Conservation (phyloP, 2,113 vertebrate species). For the Carassius gibelio region DNA sequence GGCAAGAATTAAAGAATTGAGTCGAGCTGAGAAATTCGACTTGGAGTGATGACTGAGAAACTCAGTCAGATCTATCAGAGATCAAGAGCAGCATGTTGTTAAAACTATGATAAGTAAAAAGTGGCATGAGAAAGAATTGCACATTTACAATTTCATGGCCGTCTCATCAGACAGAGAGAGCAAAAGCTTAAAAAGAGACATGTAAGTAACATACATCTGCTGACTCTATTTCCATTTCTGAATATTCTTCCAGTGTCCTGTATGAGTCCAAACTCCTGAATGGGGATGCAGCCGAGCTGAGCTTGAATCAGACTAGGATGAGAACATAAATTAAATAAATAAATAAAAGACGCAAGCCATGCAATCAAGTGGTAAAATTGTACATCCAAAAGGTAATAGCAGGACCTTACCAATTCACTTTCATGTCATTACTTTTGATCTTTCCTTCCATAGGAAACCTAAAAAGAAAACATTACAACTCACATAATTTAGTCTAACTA, state of each 20-base stretch:
- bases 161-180: constrained; percentile 12
- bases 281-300: constrained; percentile 88
- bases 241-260: constrained; percentile 95
- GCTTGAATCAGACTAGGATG: constrained; percentile 91
- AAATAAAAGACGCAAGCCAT: not conserved
- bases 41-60: constrained; percentile 82
- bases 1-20: constrained; percentile 87
- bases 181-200: not conserved
- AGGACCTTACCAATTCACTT: constrained; percentile 90
- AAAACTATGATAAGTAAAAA: not conserved
- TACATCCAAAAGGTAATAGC: not conserved
- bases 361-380: not conserved
- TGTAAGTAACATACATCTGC: constrained; percentile 82
- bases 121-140: not conserved
- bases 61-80: constrained; percentile 85
- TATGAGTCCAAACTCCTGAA: constrained; percentile 94
- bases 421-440: constrained; percentile 97
- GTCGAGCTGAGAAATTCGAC: constrained; percentile 78
- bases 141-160: not conserved
- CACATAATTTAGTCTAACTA: not conserved
- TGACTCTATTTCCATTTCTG: constrained; percentile 88
- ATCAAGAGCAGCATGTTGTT: constrained; percentile 16
- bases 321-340: not conserved
- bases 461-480: constrained; percentile 43
- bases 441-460: constrained; percentile 95